phyloP scores from a whole-genome alignment of 2,797 vertebrate genomes.

The Gastrophryne carolinensis region DNA sequence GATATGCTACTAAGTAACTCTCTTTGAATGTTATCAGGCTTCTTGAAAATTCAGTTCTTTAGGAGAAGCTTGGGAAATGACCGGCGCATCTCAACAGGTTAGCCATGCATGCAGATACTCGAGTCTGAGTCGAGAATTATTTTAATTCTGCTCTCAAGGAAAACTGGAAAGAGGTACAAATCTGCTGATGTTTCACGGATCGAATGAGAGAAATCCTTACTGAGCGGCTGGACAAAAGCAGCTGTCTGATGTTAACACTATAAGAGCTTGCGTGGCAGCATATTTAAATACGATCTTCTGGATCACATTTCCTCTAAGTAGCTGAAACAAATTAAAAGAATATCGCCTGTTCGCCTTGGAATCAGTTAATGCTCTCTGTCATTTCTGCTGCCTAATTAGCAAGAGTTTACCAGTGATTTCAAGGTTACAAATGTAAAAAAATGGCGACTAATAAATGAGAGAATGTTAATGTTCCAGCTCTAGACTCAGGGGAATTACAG shows the following conservation, averaged over 20 bases:
- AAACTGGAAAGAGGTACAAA: background rate
- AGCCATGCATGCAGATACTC: constrained; percentile 46
- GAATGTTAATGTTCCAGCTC: constrained; percentile 52
- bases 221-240: constrained; percentile 1
- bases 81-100: constrained; percentile 26
- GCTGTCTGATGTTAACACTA: constrained; percentile 27
- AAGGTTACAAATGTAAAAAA: constrained; percentile 52
- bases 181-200: constrained; percentile 32
- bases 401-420: constrained; percentile 51
- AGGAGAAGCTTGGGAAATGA: constrained; percentile 15
- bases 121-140: constrained; percentile 38
- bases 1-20: constrained; percentile 47
- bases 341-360: constrained; percentile 30
- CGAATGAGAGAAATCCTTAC: constrained; percentile 17
- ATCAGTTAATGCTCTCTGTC: constrained; percentile 54
- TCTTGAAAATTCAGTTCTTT: constrained; percentile 45
- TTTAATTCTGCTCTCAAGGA: constrained; percentile 50
- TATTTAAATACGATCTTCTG: constrained; percentile 31
- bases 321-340: constrained; percentile 6
- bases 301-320: constrained; percentile 51
- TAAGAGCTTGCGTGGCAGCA: background rate
- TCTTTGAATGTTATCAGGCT: constrained; percentile 52
- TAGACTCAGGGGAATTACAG: constrained; percentile 52
- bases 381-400: constrained; percentile 48
- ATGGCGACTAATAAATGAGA: constrained; percentile 50